Base-by-base conservation (phyloP, 1,140 invertebrate genomes). In the Brachionus asplanchnoidis region DNA sequence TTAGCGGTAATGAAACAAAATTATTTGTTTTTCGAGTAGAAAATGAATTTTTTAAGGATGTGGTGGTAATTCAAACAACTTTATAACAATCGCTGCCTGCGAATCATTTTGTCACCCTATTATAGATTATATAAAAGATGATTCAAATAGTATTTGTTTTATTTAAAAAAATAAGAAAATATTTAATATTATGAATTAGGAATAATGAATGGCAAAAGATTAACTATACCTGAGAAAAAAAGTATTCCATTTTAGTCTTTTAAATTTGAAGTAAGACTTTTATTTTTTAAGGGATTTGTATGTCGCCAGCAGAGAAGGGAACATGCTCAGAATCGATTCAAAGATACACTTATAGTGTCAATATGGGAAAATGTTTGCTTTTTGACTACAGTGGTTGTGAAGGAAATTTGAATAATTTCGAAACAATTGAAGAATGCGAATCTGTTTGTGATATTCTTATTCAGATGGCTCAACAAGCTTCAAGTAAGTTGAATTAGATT, bases 371-470 rank as follows among this genome's bases (percentile, higher is more conserved):
- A 88, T 97, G 95, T 88, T 89, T 93, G 20, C 92, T 93, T 23
- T 98, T 98, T 88, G 91, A 90, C 26, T 98, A 95, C 89, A 94
- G 95, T 32, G 95, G 96, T 56, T 97, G 96, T 88, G 93, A 93
- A 50, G 93, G 94, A 65, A 96, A 95, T 87, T 93, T 95, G 87
- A 97, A 97, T 89, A 94, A 95, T 87, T 97, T 97, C 91, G 92
- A 94, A 44, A 94, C 92, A 36, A 93, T 94, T 86, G 90, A 93
- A 17, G 93, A 94, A 85, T 97, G 96, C 89, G 93, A 94, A 86
- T 90, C 92, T 4, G 93, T 94, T 3, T 96, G 95, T 88, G 84
- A 60, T 44, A 73, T 73, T 75, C 28, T 84, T 14, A 84, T 70
- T 36, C 82, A 84, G 26, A 68, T 84, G 60, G 12, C 42, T 12